phyloP scores from a whole-genome alignment of 1,140 invertebrate genomes.

The Macrobrachium rosenbergii region DNA sequence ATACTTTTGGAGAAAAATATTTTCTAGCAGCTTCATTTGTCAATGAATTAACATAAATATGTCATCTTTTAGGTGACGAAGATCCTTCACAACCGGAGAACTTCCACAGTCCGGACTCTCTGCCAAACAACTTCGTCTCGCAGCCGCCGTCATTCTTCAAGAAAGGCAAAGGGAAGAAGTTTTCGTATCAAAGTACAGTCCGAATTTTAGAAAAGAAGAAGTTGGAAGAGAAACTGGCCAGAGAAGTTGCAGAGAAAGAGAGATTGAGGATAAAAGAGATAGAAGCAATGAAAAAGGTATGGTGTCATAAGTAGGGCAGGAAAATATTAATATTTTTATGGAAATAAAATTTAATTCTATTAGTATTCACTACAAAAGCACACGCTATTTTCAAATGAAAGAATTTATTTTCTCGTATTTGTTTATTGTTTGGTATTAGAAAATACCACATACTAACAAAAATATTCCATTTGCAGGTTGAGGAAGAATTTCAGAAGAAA shows the following conservation, averaged over 20 bases:
- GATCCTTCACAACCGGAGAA: constrained; percentile 62
- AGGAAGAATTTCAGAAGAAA: constrained; percentile 68
- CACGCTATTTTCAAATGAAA: too few relatives aligned
- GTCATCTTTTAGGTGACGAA: constrained; percentile 33
- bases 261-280: constrained; percentile 80
- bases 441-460: too few relatives aligned
- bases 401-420: too few relatives aligned
- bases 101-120: constrained; percentile 55
- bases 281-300: constrained; percentile 64
- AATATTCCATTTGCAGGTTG: constrained; percentile 54
- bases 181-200: constrained; percentile 86
- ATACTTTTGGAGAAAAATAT: too few relatives aligned
- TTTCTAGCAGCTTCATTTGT: background rate
- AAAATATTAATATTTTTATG: too few relatives aligned
- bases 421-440: too few relatives aligned
- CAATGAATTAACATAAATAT: too few relatives aligned
- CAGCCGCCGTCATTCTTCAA: constrained; percentile 11
- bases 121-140: background rate
- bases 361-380: too few relatives aligned
- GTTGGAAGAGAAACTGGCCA: constrained; percentile 81
- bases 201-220: constrained; percentile 81
- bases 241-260: constrained; percentile 83
- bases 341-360: too few relatives aligned
- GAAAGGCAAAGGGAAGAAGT: constrained; percentile 75
- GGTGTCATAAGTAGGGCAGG: background rate